Percentiles rank a stretch among this genome's conserved stretches.
These are phyloP conservation scores for Andricus curvator DNA, from an alignment of 2,888 invertebrate species.

Conservation along the genomic window DNA sequence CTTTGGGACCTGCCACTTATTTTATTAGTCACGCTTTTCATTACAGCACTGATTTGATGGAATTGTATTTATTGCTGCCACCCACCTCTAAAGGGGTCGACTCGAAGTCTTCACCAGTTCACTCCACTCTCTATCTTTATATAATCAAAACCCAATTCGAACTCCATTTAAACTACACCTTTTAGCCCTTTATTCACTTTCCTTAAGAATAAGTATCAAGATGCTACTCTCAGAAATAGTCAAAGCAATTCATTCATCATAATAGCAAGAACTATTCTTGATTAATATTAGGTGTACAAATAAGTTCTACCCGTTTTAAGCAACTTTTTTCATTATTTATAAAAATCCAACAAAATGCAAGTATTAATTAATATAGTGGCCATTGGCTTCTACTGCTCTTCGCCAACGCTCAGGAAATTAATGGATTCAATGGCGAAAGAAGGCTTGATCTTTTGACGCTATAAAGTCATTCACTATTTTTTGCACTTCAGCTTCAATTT, in stretches of 20 bases:
- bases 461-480: no score
- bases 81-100: slow-evolving; percentile 49
- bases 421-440: no score
- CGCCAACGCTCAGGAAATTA: no score
- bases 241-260: not conserved
- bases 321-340: no score
- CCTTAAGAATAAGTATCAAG: not conserved
- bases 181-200: slow-evolving; percentile 18
- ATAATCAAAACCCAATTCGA: slow-evolving; percentile 37
- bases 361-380: no score
- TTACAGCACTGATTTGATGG: slow-evolving; percentile 69
- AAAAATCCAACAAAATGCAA: no score
- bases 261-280: no score
- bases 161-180: slow-evolving; percentile 33
- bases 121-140: slow-evolving; percentile 38
- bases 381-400: no score
- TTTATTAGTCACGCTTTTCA: slow-evolving; percentile 73
- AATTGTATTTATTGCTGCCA: slow-evolving; percentile 69
- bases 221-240: not conserved
- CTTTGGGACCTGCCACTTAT: slow-evolving; percentile 66
- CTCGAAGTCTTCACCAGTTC: slow-evolving; percentile 46
- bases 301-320: no score
- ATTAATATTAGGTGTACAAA: no score
- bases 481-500: no score
- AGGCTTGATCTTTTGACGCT: no score